Evolutionary conservation across 2,888 invertebrate genomes (phyloP).

Genomic region (Drosophila affinis): DNA sequence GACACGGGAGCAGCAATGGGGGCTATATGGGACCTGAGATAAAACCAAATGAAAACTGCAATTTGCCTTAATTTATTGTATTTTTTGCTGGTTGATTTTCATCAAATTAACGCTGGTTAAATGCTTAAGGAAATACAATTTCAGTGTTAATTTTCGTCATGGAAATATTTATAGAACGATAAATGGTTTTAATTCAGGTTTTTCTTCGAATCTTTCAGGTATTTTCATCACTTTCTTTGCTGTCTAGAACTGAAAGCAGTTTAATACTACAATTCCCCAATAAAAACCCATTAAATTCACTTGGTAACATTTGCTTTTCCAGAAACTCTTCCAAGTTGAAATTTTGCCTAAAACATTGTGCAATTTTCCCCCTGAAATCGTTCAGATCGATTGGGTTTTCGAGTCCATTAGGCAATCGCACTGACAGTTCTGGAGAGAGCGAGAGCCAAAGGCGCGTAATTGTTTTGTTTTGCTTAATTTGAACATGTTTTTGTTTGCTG

Average conservation of each 20-base stretch:
- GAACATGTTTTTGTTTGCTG: slow-evolving; percentile 45
- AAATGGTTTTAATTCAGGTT: too few species aligned
- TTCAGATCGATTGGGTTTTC: slow-evolving; percentile 21
- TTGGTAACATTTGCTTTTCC: neutral
- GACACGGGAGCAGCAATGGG: neutral
- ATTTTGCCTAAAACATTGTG: neutral
- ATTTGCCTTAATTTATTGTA: neutral
- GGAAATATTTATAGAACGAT: too few species aligned
- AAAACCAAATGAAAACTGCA: neutral
- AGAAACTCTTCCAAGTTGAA: neutral
- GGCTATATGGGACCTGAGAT: too few species aligned
- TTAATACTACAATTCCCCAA: neutral
- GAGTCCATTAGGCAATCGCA: slow-evolving; percentile 25
- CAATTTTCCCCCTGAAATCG: slow-evolving; percentile 4
- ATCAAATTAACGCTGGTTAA: neutral
- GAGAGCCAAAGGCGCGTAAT: slow-evolving; percentile 20
- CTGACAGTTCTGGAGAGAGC: slow-evolving; percentile 36
- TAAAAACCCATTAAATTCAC: neutral
- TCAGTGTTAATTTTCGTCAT: too few species aligned
- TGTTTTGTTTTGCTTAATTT: slow-evolving; percentile 38
- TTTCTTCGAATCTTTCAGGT: too few species aligned
- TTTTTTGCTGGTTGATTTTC: neutral
- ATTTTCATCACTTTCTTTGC: too few species aligned
- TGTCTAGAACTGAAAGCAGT: neutral
- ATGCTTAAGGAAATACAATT: neutral